Conservation (phyloP, 2,888 invertebrate genomes). For the Lottia scabra region DNA sequence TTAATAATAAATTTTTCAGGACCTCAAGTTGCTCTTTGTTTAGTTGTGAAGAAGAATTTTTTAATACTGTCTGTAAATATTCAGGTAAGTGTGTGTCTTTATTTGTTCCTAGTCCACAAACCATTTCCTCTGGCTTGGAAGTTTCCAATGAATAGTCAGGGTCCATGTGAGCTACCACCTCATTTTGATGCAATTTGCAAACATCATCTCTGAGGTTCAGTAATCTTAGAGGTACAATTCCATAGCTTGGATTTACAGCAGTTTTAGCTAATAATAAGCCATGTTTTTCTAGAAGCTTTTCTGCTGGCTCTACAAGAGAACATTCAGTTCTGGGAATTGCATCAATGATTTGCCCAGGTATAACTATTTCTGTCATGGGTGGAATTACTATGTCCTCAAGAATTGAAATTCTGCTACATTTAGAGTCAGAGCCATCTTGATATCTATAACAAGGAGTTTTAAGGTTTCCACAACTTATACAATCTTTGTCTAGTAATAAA, state of each 20-base stretch:
- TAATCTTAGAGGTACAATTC: background rate
- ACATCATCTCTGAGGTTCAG: background rate
- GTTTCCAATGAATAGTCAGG: background rate
- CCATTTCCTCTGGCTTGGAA: background rate
- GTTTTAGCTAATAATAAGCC: background rate
- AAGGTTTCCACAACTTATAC: background rate
- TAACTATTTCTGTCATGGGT: background rate
- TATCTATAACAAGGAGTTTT: background rate
- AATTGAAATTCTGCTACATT: background rate
- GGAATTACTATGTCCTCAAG: background rate
- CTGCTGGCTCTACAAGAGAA: background rate
- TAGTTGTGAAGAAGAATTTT: background rate
- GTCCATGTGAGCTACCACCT: background rate
- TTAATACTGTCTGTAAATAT: background rate
- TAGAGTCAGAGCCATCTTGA: background rate
- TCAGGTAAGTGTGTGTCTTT: background rate
- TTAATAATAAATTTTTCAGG: conserved; percentile 2
- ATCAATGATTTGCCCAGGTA: background rate
- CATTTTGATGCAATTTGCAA: background rate
- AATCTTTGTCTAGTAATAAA: background rate
- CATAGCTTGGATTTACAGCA: background rate
- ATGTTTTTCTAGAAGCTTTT: background rate
- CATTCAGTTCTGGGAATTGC: background rate
- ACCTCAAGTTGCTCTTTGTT: background rate
- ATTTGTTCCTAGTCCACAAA: background rate